Percentiles rank a stretch among this genome's conserved stretches.
These are phyloP conservation scores for Chelonia mydas DNA, from an alignment of 2,797 vertebrate species.

Conservation along the genomic window DNA sequence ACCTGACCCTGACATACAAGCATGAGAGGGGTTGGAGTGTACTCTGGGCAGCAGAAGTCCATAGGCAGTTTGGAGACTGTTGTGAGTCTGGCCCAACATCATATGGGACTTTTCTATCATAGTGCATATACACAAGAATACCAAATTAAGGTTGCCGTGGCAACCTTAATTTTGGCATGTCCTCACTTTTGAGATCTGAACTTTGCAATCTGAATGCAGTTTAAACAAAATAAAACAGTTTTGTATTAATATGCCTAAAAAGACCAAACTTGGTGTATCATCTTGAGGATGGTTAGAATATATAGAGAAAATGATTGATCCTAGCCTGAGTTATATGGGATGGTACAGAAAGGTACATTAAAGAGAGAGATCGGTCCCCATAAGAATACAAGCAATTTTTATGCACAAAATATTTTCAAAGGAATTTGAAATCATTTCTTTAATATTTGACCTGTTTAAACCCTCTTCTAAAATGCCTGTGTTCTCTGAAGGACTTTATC, in stretches of 20 bases:
- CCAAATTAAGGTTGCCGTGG: neutral
- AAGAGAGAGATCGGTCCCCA: neutral
- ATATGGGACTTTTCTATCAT: neutral
- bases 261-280: neutral
- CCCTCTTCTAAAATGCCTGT: neutral
- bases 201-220: neutral
- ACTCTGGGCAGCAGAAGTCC: accelerated
- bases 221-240: neutral
- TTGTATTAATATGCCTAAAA: neutral
- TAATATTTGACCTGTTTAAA: neutral
- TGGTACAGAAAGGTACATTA: neutral
- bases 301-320: neutral
- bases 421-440: slow-evolving; percentile 27
- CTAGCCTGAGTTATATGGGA: neutral
- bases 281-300: neutral
- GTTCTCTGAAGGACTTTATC: neutral
- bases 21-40: neutral
- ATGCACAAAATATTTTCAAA: neutral
- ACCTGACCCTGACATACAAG: neutral
- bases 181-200: neutral
- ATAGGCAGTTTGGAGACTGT: neutral
- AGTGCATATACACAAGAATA: neutral
- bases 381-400: slow-evolving; percentile 1
- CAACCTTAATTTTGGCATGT: neutral
- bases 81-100: neutral